Base-by-base conservation (phyloP, 2,113 vertebrate species). In the Orientallactaga bullata region DNA sequence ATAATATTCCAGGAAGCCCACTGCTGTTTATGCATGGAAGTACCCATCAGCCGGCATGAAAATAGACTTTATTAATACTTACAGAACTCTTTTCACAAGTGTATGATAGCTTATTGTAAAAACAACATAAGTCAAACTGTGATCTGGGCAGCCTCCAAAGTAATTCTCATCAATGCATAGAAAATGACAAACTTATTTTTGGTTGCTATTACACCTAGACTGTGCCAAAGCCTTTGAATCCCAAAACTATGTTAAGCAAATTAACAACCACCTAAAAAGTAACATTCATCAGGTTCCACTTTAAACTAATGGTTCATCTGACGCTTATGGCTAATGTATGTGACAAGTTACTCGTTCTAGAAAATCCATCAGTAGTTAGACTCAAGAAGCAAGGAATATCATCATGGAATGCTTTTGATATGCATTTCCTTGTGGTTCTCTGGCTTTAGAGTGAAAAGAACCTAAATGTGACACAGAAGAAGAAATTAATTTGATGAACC, bases 401-500 rank as follows among this genome's bases (percentile, higher is more conserved):
- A 65, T 55, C 32, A 32, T 1, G 0, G 17, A 32, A 58, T 72
- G 4, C 4, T 68, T 15, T 42, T 89, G 15, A 6, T 35, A 79
- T 8, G 30, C 61, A 3, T 17, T 35, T 92, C 30, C 20, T 80
- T 69, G 42, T 66, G n/a, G 3, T 85, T 35, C 12, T 74, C 30
- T 39, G 85, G 6, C 3, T 90, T 76, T 51, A 61, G 11, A 69
- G 39, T 73, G 72, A 28, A 68, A 94, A 79, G 3, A 9, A 20
- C 6, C 83, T 88, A 17, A 35, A 23, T 11, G 85, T 55, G 13
- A 60, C 16, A 9, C 1, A 37, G 11, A 89, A 10, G 32, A 88
- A 94, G 61, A 90, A 72, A 88, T 81, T 84, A 91, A 82, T 87
- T 66, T 23, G 68, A 88, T 81, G 80, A 91, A 82, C 84, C 61